Evolutionary conservation across 2,113 vertebrate species (phyloP), one percentile per base, ranked within the genome.

Genomic region (Tonatia bakeri): DNA sequence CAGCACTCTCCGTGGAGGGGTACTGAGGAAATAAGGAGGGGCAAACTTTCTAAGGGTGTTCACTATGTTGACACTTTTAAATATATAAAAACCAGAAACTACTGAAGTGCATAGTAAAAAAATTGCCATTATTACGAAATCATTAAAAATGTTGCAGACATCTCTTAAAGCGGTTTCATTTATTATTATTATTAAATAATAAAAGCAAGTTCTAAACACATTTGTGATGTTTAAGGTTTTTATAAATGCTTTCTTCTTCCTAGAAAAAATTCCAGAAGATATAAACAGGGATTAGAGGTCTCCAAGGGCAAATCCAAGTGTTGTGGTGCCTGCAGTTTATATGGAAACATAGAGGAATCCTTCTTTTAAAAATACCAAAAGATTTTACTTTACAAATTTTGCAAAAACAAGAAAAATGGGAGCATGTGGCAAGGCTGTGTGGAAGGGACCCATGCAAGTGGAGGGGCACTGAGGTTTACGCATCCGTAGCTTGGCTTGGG

Each of bases 101-200:
- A 94, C 61, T 64, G 28, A 45, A 38, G 1, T 64, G 59, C 50
- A 31, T 19, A 84, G 59, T 87, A 61, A 80, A 95, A 28, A 91
- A n/a, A 43, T 24, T 59, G 77, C 70, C 61, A 43, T 43, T 81
- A 40, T 81, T 67, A 17, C 5, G 72, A 16, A 90, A 26, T 9
- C 45, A 73, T 59, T 94, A 94, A 94, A 93, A 87, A 85, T 79
- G 64, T 75, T 87, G 36, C 50, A 87, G 69, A 67, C 85, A 90
- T 93, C 70, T 93, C 16, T 36, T 79, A 75, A 88, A 86, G 16
- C 33, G 38, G 16, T 64, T 70, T 85, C 38, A 16, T 67, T 20
- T 77, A 50, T 20, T 76, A 13, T 69, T 91, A n/a, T 59, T 82
- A 72, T 36, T 88, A 81, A 81, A 47, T 54, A 45, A 28, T 40